Evolutionary conservation across 2,888 invertebrate genomes (phyloP).

Genomic region (Drosophila putrida): DNA sequence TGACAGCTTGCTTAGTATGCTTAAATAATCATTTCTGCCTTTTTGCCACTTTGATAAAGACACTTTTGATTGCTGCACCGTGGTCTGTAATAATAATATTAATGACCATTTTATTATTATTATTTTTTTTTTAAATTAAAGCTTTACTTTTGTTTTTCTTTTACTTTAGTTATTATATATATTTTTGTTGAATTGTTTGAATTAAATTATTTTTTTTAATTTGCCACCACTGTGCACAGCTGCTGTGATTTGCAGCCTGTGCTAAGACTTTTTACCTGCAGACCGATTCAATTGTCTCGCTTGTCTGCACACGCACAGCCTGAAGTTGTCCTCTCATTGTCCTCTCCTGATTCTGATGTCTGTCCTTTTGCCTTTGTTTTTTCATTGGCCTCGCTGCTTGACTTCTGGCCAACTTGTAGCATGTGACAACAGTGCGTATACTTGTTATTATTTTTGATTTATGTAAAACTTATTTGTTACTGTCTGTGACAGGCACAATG

Average conservation of each 20-base stretch:
- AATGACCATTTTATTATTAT: not conserved
- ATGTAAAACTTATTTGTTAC: slow-evolving; percentile 65
- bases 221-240: slow-evolving; percentile 2
- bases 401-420: slow-evolving; percentile 57
- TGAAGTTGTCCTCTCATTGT: slow-evolving; percentile 23
- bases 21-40: slow-evolving; percentile 29
- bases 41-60: slow-evolving; percentile 8
- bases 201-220: not conserved
- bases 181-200: not conserved
- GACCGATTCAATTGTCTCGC: slow-evolving; percentile 40
- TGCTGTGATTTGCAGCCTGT: slow-evolving; percentile 4
- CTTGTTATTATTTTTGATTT: slow-evolving; percentile 41
- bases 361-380: slow-evolving; percentile 15
- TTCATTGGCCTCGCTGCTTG: slow-evolving; percentile 41
- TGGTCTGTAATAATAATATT: not conserved
- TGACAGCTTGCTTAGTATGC: slow-evolving; percentile 8
- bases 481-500: slow-evolving; percentile 20
- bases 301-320: slow-evolving; percentile 49
- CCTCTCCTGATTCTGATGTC: slow-evolving; percentile 9
- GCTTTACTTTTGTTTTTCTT: too few species aligned
- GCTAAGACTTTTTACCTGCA: slow-evolving; percentile 33
- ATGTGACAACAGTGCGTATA: slow-evolving; percentile 23
- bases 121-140: not conserved
- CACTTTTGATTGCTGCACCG: slow-evolving; percentile 18
- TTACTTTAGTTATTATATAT: not conserved